phyloP scores from a whole-genome alignment of 92 coral and sea anemone genomes.

The Palythoa heliodiscus region DNA sequence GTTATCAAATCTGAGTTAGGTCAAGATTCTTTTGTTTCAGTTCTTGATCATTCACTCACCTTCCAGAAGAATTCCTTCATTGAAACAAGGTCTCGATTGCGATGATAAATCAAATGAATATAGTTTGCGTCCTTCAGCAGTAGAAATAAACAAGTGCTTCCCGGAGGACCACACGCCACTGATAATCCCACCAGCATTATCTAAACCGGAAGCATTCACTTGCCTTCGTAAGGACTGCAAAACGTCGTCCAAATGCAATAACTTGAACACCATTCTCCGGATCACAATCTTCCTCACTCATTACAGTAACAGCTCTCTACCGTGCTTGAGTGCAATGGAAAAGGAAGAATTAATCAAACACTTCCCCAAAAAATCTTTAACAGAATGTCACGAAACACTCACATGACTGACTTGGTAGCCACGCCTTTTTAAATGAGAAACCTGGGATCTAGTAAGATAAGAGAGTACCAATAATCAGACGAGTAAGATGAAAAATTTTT shows the following conservation, averaged over 20 bases:
- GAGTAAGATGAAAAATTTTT: too few species aligned
- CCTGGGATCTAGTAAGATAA: neutral
- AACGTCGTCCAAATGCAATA: constrained; percentile 25
- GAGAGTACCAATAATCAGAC: too few species aligned
- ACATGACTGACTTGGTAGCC: constrained; percentile 40
- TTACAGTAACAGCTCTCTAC: neutral
- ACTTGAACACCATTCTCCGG: constrained; percentile 5
- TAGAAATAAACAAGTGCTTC: constrained; percentile 76
- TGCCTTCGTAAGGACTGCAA: constrained; percentile 2
- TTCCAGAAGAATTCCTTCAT: constrained; percentile 57
- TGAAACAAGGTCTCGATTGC: constrained; percentile 68
- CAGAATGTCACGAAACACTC: neutral
- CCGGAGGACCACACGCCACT: constrained; percentile 80
- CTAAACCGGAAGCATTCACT: constrained; percentile 3
- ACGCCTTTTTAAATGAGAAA: neutral
- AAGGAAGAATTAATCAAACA: neutral
- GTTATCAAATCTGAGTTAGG: too few species aligned
- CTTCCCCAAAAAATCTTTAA: neutral
- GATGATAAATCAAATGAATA: constrained; percentile 78
- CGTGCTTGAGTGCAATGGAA: neutral
- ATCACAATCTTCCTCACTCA: neutral
- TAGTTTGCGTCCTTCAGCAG: constrained; percentile 64
- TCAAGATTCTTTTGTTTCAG: too few species aligned
- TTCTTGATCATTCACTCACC: constrained; percentile 34
- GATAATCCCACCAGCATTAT: neutral